Evolutionary conservation across 2,888 invertebrate species (phyloP).

Genomic region (Busseola fusca): DNA sequence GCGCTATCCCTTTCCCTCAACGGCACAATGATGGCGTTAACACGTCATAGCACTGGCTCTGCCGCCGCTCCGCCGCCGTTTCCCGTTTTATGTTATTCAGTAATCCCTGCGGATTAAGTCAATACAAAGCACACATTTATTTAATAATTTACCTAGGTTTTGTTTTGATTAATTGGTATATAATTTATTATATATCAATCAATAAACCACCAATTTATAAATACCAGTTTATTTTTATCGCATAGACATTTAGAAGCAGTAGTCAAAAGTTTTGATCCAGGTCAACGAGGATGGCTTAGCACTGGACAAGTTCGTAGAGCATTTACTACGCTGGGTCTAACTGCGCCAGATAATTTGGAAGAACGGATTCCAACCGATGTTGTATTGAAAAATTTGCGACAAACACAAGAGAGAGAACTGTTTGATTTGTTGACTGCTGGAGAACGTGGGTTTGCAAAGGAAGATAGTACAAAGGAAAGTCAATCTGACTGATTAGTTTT

Average conservation of each 20-base stretch:
- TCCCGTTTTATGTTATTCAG: neutral
- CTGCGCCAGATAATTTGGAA: conserved; percentile 61
- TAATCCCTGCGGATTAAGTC: neutral
- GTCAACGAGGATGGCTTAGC: conserved; percentile 81
- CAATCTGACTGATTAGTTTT: conserved; percentile 8
- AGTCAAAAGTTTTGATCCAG: conserved; percentile 84
- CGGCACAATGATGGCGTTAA: too few species aligned
- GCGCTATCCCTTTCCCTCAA: too few species aligned
- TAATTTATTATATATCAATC: too few species aligned
- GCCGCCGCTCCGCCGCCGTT: neutral
- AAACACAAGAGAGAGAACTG: conserved; percentile 76
- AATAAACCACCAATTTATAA: too few species aligned
- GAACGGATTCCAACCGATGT: conserved; percentile 71
- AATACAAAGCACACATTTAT: neutral
- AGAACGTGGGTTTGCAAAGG: conserved; percentile 22
- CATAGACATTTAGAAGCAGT: conserved; percentile 79
- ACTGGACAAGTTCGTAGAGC: conserved; percentile 78
- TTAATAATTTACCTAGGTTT: neutral
- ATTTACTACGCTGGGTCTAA: conserved; percentile 76
- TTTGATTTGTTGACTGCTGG: conserved; percentile 63
- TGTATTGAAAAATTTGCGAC: conserved; percentile 67
- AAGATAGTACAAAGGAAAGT: neutral
- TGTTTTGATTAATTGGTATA: neutral
- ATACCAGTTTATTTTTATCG: conserved; percentile 3
- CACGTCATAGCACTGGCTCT: too few species aligned